Percentiles rank a stretch among this genome's conserved stretches.
These are phyloP conservation scores for Leucophenga montana DNA, from an alignment of 2,888 invertebrate species.

Conservation along the genomic window DNA sequence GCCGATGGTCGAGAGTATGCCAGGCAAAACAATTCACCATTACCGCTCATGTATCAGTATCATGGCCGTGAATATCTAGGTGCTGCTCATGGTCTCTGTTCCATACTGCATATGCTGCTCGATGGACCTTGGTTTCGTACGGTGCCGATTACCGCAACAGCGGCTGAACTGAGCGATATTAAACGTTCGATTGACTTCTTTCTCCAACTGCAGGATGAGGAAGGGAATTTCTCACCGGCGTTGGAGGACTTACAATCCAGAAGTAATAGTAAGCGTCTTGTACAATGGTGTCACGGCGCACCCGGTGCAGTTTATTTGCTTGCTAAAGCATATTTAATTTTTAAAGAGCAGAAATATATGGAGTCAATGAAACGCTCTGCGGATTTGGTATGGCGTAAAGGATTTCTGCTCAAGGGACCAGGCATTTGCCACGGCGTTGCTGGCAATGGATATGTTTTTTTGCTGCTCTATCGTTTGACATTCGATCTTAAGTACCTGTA, in stretches of 20 bases:
- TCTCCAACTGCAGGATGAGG: conserved; percentile 76
- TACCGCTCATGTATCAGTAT: conserved; percentile 84
- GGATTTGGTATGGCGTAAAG: conserved; percentile 87
- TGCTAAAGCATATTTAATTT: conserved; percentile 85
- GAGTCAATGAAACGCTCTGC: conserved; percentile 80
- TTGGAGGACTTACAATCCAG: conserved; percentile 78
- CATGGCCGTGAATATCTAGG: conserved; percentile 75
- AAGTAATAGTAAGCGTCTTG: conserved; percentile 77
- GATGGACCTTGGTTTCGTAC: conserved; percentile 74
- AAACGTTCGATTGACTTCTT: conserved; percentile 80
- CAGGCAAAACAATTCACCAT: conserved; percentile 75
- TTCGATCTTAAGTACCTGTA: conserved; percentile 81
- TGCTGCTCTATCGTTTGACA: conserved; percentile 84
- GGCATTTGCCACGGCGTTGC: conserved; percentile 92
- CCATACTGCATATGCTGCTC: conserved; percentile 80
- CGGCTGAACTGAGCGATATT: conserved; percentile 75
- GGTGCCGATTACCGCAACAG: conserved; percentile 58
- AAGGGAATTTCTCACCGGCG: conserved; percentile 85
- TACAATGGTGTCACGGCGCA: conserved; percentile 95
- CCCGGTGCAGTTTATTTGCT: conserved; percentile 86
- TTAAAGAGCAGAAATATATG: conserved; percentile 82
- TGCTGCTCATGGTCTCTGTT: conserved; percentile 79
- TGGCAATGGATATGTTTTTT: conserved; percentile 87
- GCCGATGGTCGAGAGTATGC: conserved; percentile 83
- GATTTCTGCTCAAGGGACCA: conserved; percentile 88